These are phyloP conservation scores for Piprites chloris DNA, from an alignment of 2,113 vertebrate genomes.

Conservation along the genomic window DNA sequence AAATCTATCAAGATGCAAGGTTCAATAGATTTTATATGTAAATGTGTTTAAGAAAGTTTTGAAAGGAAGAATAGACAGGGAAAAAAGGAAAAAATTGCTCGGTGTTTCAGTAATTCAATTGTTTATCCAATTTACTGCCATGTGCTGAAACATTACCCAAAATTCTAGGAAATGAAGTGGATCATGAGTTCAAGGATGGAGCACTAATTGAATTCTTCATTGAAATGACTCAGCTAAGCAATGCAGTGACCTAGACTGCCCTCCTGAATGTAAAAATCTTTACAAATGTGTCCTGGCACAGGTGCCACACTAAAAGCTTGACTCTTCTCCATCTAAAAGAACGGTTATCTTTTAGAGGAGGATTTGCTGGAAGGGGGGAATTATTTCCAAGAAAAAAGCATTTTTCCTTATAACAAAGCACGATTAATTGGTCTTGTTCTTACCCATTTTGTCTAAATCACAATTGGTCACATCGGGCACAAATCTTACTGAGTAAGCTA, in stretches of 20 bases:
- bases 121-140: background rate
- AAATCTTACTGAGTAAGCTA: background rate
- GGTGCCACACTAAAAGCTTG: background rate
- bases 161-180: slow-evolving; percentile 42
- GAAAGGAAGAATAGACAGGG: background rate
- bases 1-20: background rate
- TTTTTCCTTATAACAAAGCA: background rate
- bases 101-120: slow-evolving; percentile 7
- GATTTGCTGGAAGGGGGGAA: background rate
- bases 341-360: background rate
- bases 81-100: background rate
- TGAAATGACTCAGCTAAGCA: slow-evolving; percentile 23
- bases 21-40: background rate
- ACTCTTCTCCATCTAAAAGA: background rate
- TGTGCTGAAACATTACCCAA: slow-evolving; percentile 11
- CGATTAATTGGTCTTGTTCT: background rate
- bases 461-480: background rate
- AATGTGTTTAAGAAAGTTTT: background rate
- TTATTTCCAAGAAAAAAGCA: background rate
- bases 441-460: background rate
- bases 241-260: background rate
- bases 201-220: slow-evolving; percentile 43
- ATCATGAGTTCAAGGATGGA: slow-evolving; percentile 21
- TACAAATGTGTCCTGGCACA: background rate
- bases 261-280: background rate